phyloP scores from a whole-genome alignment of 1,140 invertebrate species.

The Drosophila suzukii region DNA sequence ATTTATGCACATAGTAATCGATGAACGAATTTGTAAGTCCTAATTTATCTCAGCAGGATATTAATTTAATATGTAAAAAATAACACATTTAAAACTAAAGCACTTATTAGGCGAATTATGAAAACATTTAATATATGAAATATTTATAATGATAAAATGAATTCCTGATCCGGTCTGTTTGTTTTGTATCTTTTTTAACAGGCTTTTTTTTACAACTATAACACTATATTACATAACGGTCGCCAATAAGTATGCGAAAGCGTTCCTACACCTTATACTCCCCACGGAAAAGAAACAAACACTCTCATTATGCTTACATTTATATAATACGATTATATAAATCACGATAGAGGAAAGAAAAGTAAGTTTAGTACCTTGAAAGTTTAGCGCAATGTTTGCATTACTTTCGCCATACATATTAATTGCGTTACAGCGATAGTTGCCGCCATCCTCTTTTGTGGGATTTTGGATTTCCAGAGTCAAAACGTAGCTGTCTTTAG shows the following conservation, averaged over 20 bases:
- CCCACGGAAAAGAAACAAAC: not conserved
- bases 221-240: too few species aligned
- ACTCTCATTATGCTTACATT: not conserved
- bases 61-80: too few species aligned
- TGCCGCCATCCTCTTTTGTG: conserved; percentile 97
- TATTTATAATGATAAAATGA: not conserved
- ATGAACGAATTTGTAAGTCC: too few species aligned
- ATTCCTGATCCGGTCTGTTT: not conserved
- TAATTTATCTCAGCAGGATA: too few species aligned
- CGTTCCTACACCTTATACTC: not conserved
- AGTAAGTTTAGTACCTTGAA: conserved; percentile 92
- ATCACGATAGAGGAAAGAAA: conserved; percentile 14
- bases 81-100: not conserved
- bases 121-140: not conserved
- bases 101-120: not conserved
- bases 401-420: conserved; percentile 99
- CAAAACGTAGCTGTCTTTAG: conserved; percentile 95
- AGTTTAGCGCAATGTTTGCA: conserved; percentile 99
- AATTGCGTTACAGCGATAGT: conserved; percentile 99
- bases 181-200: too few species aligned
- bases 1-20: too few species aligned
- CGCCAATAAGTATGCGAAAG: not conserved
- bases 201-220: too few species aligned
- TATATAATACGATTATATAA: not conserved
- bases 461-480: conserved; percentile 97